Evolutionary conservation across 2,113 vertebrate genomes (phyloP).

Genomic region (Mohoua ochrocephala): DNA sequence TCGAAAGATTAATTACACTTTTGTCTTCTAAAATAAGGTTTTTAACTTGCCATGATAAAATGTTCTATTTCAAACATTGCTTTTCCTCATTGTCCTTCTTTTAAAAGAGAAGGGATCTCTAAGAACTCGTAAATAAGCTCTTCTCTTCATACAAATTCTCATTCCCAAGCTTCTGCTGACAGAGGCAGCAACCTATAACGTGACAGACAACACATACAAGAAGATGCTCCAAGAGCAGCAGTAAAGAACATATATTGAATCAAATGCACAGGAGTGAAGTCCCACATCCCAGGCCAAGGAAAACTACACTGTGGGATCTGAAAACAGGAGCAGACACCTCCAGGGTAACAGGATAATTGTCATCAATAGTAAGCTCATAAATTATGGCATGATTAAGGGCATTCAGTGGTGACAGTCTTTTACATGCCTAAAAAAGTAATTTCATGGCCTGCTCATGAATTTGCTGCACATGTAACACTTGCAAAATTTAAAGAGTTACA

Average conservation of each 20-base stretch:
- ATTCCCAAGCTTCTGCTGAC: not conserved
- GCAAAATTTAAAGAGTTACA: not conserved
- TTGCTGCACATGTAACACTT: not conserved
- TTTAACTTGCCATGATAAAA: not conserved
- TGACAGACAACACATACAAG: not conserved
- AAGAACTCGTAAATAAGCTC: not conserved
- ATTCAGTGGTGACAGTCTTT: not conserved
- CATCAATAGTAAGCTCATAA: accelerated
- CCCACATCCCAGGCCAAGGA: not conserved
- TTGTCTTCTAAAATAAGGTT: not conserved
- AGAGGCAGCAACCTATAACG: not conserved
- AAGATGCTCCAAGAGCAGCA: not conserved
- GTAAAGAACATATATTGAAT: not conserved
- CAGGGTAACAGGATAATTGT: not conserved
- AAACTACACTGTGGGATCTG: not conserved
- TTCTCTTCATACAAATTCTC: not conserved
- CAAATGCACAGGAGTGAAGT: not conserved
- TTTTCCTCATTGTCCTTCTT: not conserved
- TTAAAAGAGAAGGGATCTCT: not conserved
- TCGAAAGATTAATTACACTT: not conserved
- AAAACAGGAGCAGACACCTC: not conserved
- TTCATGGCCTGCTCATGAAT: not conserved
- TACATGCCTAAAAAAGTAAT: not conserved
- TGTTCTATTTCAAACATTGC: not conserved
- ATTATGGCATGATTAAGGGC: not conserved